Base-by-base conservation (phyloP, 2,113 vertebrate genomes). In the Brachyhypopomus occidentalis region DNA sequence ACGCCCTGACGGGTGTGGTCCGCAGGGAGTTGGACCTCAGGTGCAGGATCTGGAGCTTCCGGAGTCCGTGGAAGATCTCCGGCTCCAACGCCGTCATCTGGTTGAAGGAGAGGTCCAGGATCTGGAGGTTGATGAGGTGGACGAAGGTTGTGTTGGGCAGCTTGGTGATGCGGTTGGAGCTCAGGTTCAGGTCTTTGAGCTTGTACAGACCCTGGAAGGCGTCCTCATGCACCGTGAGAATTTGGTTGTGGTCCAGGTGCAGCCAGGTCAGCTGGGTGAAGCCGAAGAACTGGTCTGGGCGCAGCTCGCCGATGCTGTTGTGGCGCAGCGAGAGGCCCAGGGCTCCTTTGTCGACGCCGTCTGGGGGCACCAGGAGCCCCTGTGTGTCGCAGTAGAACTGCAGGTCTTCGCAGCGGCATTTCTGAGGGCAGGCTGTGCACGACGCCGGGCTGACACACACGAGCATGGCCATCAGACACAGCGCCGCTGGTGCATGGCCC, bases 311-410 rank as follows among this genome's bases (percentile, higher is more conserved):
- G 93, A 99, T 97, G 92, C 92, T 96, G 91, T 99, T 99, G 96
- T 99, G 97, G 91, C 97, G 96, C 91, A 99, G 94, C 84, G 97
- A 99, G 92, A 99, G 95, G 92, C 97, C 97, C 90, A 99, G 93
- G 90, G 97, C 96, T 89, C 96, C 96, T 93, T 95, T 96, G 94
- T 98, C 96, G 91, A 98, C 97, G 86, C 95, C 91, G 91, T 98
- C 97, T 94, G 97, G 97, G 94, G 98, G 96, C 85, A 96, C 96
- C 93, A 95, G 95, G 90, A 96, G 96, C 93, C 96, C 97, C 94
- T 98, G 97, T 91, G 97, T 98, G 96, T 99, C 97, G 94, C 97
- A 99, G 95, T 99, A 99, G 94, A 99, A 98, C 93, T 98, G 96
- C 95, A 97, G 95, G 95, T 98, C 98, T 94, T 99, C 97, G 90